Base-by-base conservation (phyloP, 53 echinoderm and acorn worm genomes). In the Crossaster papposus region DNA sequence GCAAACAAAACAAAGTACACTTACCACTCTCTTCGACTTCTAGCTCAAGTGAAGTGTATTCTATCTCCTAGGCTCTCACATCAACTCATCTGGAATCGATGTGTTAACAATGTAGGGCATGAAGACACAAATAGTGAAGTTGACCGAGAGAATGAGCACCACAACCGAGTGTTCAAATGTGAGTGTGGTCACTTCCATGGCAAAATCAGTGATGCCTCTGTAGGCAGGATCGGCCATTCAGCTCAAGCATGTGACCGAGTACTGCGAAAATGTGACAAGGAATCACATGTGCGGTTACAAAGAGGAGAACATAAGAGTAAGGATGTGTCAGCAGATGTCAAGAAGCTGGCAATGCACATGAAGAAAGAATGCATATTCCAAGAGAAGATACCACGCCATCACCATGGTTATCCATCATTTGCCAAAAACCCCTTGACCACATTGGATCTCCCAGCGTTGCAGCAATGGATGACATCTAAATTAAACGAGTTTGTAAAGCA, bases 81-180 rank as follows among this genome's bases (percentile, higher is more conserved):
- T 52, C 51, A 87, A 23, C 90, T 95, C 8, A 86, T 72, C 22
- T 93, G 93, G 91, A 95, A 95, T 44, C 80, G 95, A 64, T 91
- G 50, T 81, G 91, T 93, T 1, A 95, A 95, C 64, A 83, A 80
- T 36, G 28, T 30, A 22, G 88, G 89, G 6, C 44, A 90, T n/a
- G 73, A 37, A 88, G 38, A 38, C 38, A 38, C 38, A 2, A 38
- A 38, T 38, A 7, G 2, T 4, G 38, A 38, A 38, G 38, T 38
- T 38, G 38, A 38, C 7, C 2, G 38, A 38, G 38, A 38, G 7
- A 38, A 4, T 38, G 38, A 95, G 30, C 93, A 95, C 77, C 91
- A 91, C 18, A 93, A 95, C 63, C 58, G 89, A 34, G 58, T 65
- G 14, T 95, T 93, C 58, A 95, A 91, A 35, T 88, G 93, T 14